Conservation (phyloP, 2,113 vertebrate genomes). For the Neoarius graeffei region DNA sequence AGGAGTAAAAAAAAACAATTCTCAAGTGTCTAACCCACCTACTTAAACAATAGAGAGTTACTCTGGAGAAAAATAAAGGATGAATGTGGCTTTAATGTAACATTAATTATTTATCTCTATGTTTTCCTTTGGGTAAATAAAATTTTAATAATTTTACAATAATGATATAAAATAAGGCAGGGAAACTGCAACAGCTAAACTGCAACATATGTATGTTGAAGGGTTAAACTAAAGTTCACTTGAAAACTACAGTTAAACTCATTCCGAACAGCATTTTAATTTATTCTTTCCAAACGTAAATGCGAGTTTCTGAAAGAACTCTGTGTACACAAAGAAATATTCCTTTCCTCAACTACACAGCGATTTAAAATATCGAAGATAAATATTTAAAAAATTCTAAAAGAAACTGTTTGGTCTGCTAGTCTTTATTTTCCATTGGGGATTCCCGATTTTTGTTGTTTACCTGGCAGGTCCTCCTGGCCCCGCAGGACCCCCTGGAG, state of each 20-base stretch:
- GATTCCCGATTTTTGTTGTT: background rate
- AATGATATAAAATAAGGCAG: too few species aligned
- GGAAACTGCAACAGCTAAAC: too few species aligned
- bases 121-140: too few species aligned
- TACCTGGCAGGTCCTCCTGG: constrained; percentile 65
- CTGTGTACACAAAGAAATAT: background rate
- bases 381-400: background rate
- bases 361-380: background rate
- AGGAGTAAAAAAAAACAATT: too few species aligned
- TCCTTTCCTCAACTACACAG: background rate
- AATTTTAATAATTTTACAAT: too few species aligned
- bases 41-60: too few species aligned
- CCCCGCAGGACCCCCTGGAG: constrained; percentile 73
- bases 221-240: too few species aligned
- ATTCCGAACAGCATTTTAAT: background rate
- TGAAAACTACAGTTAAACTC: background rate
- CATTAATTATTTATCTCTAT: too few species aligned
- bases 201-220: too few species aligned
- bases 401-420: background rate
- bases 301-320: background rate
- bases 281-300: background rate
- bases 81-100: background rate
- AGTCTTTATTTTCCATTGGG: background rate
- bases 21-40: too few species aligned
- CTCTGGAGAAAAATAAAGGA: too few species aligned